phyloP scores from a whole-genome alignment of 2,797 vertebrate species.

The Cryptoblepharus egeriae region DNA sequence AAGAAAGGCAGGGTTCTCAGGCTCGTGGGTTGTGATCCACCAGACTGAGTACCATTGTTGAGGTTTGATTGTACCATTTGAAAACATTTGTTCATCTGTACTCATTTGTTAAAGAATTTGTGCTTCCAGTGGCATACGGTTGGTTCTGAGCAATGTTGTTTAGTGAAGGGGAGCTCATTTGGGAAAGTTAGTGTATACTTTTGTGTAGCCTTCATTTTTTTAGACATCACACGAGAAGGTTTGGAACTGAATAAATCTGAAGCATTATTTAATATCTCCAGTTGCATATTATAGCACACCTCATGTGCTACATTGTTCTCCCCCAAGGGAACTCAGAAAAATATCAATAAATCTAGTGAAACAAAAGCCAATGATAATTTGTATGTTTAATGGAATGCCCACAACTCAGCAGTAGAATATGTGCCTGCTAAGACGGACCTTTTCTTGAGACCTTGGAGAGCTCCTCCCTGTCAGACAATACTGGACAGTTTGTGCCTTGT shows the following conservation, averaged over 20 bases:
- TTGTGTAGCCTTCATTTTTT: background rate
- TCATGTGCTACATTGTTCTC: background rate
- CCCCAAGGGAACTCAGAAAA: too few species aligned
- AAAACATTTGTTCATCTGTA: too few species aligned
- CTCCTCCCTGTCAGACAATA: background rate
- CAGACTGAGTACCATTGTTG: too few species aligned
- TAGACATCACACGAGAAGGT: background rate
- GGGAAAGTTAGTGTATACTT: background rate
- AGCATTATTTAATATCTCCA: background rate
- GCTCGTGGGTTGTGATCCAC: too few species aligned
- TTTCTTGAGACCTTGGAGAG: background rate
- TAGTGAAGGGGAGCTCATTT: background rate
- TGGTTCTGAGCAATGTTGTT: background rate
- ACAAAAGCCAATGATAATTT: too few species aligned
- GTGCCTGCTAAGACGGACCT: background rate
- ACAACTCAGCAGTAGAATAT: background rate
- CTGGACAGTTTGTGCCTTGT: background rate
- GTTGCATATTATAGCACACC: background rate
- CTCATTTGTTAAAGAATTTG: background rate
- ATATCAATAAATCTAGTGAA: too few species aligned
- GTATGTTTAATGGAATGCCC: background rate
- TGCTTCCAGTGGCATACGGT: background rate
- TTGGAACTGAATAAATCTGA: background rate
- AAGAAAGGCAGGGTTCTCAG: too few species aligned
- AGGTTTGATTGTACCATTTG: too few species aligned